These are phyloP conservation scores for Mesocricetus auratus DNA, from an alignment of 2,113 vertebrate genomes.

Conservation along the genomic window DNA sequence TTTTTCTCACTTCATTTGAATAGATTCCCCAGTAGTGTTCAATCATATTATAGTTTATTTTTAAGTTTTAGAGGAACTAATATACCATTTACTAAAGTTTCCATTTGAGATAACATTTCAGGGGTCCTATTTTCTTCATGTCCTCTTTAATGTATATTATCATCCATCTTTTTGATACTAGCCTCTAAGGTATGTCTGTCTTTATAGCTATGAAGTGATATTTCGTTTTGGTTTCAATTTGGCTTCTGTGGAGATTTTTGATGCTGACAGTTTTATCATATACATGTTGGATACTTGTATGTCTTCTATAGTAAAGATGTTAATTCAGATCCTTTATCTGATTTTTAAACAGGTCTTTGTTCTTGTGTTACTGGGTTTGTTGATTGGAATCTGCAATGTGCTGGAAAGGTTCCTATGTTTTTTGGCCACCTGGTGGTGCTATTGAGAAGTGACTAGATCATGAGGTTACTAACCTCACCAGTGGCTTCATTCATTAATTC, in stretches of 20 bases:
- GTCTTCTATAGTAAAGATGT: neutral
- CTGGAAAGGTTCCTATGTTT: neutral
- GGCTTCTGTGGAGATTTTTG: neutral
- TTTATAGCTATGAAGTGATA: neutral
- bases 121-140: neutral
- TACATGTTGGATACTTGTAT: neutral
- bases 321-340: neutral
- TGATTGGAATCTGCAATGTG: neutral
- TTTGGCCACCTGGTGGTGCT: neutral
- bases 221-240: neutral
- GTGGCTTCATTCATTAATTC: neutral
- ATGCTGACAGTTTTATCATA: neutral
- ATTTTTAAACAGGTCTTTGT: neutral
- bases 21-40: neutral
- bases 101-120: neutral
- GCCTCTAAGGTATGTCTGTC: neutral
- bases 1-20: neutral
- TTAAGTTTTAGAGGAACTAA: neutral
- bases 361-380: neutral
- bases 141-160: neutral
- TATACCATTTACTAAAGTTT: neutral
- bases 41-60: neutral
- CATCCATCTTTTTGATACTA: neutral
- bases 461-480: neutral
- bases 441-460: neutral